Evolutionary conservation across 2,797 vertebrate genomes (phyloP), one percentile per base, ranked within the genome.

Genomic region (Falco columbarius): DNA sequence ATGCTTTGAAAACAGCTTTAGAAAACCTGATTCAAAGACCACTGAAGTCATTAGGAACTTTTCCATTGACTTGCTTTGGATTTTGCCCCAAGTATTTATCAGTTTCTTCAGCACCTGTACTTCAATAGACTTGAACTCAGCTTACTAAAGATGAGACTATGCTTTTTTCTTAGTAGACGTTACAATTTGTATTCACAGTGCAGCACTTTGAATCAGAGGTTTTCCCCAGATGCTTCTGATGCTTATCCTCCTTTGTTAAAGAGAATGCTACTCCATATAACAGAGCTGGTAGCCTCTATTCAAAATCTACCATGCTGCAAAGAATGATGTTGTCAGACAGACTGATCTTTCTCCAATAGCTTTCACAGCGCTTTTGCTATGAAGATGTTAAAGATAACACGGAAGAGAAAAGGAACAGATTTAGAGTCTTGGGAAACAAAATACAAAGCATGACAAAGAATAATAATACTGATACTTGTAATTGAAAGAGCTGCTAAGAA

Each of bases 201-300:
- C 91, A 95, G 90, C 84, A 62, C 86, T 95, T 51, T 65, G 94
- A 94, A 89, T 85, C 74, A 66, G 87, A 83, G 84, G 75, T 95
- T 97, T 92, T 85, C 95, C 96, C 90, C 59, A 82, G 95, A 72
- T 91, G 83, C 90, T 90, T 94, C 96, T 94, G 93, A 96, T 97
- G 77, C 92, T 97, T 95, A 93, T 96, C 94, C 71, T 93, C 74
- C 75, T 95, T 96, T 97, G 94, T 95, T 72, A 68, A 54, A 73
- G 74, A 91, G 76, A 94, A 95, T 71, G 63, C 86, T 89, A 5
- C 71, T 91, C 83, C 86, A 58, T 73, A 91, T 46, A 74, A 56
- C 77, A 74, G 86, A 72, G 79, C 90, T 74, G 74, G 76, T 58
- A 81, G 90, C 92, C 61, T 89, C 92, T 90, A 90, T 96, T 95